These are phyloP conservation scores for Gymnodraco acuticeps DNA, from an alignment of 2,797 vertebrate genomes.

Conservation along the genomic window DNA sequence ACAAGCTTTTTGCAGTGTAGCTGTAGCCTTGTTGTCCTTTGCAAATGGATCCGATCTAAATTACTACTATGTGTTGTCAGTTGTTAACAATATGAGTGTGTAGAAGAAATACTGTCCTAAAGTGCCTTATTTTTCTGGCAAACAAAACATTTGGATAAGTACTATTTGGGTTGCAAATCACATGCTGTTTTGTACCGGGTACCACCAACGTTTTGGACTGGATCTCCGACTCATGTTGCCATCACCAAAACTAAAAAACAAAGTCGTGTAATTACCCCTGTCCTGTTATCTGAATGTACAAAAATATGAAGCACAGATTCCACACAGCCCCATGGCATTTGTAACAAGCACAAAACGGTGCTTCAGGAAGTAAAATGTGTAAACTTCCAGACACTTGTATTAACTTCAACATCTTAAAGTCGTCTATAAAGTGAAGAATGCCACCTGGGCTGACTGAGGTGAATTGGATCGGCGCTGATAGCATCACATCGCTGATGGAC, in stretches of 20 bases:
- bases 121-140: not conserved
- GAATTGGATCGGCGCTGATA: slow-evolving; percentile 45
- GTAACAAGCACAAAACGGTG: not conserved
- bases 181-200: not conserved
- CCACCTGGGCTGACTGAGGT: slow-evolving; percentile 27
- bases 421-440: slow-evolving; percentile 6
- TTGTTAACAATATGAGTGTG: slow-evolving; percentile 26
- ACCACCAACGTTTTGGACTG: slow-evolving; percentile 3
- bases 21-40: slow-evolving; percentile 20
- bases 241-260: not conserved
- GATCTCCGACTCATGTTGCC: slow-evolving; percentile 5
- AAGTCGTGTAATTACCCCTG: slow-evolving; percentile 7
- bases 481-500: slow-evolving; percentile 47
- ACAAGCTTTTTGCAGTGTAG: slow-evolving; percentile 8
- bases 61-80: slow-evolving; percentile 26
- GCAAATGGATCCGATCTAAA: slow-evolving; percentile 24
- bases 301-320: slow-evolving; percentile 10
- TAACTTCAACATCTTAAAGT: slow-evolving; percentile 20
- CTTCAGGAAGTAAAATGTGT: not conserved
- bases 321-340: not conserved
- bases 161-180: slow-evolving; percentile 1
- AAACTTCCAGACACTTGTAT: not conserved
- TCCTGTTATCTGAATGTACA: slow-evolving; percentile 11
- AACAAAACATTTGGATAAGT: slow-evolving; percentile 22
- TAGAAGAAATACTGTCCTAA: slow-evolving; percentile 5